phyloP scores from a whole-genome alignment of 2,113 vertebrate species.

The Micromys minutus region DNA sequence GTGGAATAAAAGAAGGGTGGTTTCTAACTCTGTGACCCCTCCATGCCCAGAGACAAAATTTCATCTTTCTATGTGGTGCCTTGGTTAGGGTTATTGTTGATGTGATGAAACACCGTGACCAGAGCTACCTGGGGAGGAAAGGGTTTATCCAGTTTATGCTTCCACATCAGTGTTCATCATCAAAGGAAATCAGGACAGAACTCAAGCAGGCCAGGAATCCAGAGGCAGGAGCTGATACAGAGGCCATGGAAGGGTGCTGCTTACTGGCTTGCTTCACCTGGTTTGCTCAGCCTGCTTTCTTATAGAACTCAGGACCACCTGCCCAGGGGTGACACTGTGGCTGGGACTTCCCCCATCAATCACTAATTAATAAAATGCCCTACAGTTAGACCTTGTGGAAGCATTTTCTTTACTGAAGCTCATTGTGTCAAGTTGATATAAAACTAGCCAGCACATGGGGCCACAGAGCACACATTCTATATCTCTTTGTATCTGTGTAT shows the following conservation, averaged over 20 bases:
- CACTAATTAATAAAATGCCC: background rate
- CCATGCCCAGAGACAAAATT: background rate
- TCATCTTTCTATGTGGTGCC: accelerated
- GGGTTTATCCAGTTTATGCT: background rate
- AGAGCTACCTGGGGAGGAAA: background rate
- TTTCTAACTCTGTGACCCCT: background rate
- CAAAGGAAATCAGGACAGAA: background rate
- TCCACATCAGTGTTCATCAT: too few relatives aligned
- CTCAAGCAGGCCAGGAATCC: background rate
- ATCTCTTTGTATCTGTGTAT: accelerated
- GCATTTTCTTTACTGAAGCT: background rate
- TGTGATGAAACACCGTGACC: background rate
- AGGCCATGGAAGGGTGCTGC: background rate
- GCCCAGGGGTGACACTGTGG: too few relatives aligned
- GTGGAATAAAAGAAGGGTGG: background rate
- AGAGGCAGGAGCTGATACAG: background rate
- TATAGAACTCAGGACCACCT: background rate
- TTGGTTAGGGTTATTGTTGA: background rate
- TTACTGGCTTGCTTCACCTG: background rate
- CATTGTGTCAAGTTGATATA: background rate
- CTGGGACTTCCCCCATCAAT: background rate
- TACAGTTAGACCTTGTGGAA: background rate
- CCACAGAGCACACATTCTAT: accelerated
- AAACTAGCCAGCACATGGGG: background rate
- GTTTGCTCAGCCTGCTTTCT: background rate